Percentiles rank a stretch among this genome's conserved stretches.
Conservation (phyloP, 2,113 vertebrate genomes). For the Ondatra zibethicus region DNA sequence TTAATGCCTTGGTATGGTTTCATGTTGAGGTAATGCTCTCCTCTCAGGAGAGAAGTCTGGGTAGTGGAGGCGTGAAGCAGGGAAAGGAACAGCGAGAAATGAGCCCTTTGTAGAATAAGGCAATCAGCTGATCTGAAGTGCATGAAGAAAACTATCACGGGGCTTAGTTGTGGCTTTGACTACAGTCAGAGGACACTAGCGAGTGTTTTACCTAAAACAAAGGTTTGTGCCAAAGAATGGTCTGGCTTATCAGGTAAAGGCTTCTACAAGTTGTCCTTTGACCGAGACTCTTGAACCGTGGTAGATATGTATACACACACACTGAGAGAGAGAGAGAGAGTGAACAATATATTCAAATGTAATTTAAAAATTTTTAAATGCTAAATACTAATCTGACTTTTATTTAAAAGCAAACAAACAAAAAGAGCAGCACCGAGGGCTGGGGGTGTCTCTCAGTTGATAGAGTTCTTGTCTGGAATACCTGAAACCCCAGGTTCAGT, state of each 20-base stretch:
- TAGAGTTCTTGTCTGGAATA: not conserved
- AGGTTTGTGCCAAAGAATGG: not conserved
- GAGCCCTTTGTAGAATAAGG: not conserved
- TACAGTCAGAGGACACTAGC: not conserved
- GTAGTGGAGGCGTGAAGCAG: not conserved
- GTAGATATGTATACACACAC: not conserved
- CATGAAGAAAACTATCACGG: not conserved
- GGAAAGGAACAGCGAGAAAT: not conserved
- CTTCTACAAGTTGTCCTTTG: not conserved
- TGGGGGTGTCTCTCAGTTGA: not conserved
- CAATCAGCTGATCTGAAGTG: no score
- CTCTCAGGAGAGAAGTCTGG: not conserved
- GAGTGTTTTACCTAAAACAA: not conserved
- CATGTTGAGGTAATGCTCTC: not conserved
- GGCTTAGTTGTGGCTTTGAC: not conserved
- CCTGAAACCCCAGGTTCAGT: not conserved
- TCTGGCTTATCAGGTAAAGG: not conserved
- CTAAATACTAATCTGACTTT: not conserved
- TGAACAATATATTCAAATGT: not conserved
- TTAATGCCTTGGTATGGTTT: not conserved
- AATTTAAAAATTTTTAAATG: not conserved
- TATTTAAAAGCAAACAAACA: not conserved
- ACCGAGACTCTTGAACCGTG: not conserved
- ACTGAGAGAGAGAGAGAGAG: not conserved
- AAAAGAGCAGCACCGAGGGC: not conserved